phyloP scores from a whole-genome alignment of 2,888 invertebrate species.

The Thereva unica region DNA sequence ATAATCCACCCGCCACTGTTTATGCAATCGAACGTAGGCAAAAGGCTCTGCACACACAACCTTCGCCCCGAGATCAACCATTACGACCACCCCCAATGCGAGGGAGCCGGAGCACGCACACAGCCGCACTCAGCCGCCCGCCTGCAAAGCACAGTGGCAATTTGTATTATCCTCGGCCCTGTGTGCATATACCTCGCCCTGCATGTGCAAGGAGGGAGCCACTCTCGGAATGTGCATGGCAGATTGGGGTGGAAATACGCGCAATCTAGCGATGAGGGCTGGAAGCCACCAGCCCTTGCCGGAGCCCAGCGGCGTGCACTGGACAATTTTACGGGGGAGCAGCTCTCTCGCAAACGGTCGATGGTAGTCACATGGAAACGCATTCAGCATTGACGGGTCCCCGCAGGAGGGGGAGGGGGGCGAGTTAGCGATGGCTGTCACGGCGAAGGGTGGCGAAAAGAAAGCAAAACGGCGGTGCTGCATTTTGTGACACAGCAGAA shows the following conservation, averaged over 20 bases:
- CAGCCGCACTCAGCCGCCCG: not conserved
- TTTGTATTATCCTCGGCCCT: constrained; percentile 12
- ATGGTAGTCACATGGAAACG: constrained; percentile 13
- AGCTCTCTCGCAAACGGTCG: constrained; percentile 14
- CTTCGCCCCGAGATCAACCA: constrained; percentile 33
- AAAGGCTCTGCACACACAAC: constrained; percentile 27
- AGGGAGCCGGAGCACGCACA: constrained; percentile 10
- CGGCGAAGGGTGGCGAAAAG: constrained; percentile 18
- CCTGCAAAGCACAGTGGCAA: constrained; percentile 4
- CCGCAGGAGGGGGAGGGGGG: not conserved
- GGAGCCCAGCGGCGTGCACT: constrained; percentile 28
- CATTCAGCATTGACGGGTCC: constrained; percentile 7
- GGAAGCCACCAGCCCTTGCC: constrained; percentile 25
- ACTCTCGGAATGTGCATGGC: constrained; percentile 24
- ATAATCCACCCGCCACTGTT: constrained; percentile 35
- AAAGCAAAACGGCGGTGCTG: constrained; percentile 34
- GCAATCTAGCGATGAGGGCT: constrained; percentile 30
- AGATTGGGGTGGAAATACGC: constrained; percentile 29
- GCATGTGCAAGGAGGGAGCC: constrained; percentile 15
- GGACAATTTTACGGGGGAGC: constrained; percentile 24
- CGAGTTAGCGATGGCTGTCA: constrained; percentile 34
- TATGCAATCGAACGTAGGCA: constrained; percentile 33
- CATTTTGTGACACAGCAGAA: constrained; percentile 32
- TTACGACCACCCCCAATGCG: constrained; percentile 26
- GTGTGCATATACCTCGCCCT: not conserved